phyloP scores from a whole-genome alignment of 2,113 vertebrate genomes.

The Garra rufa region DNA sequence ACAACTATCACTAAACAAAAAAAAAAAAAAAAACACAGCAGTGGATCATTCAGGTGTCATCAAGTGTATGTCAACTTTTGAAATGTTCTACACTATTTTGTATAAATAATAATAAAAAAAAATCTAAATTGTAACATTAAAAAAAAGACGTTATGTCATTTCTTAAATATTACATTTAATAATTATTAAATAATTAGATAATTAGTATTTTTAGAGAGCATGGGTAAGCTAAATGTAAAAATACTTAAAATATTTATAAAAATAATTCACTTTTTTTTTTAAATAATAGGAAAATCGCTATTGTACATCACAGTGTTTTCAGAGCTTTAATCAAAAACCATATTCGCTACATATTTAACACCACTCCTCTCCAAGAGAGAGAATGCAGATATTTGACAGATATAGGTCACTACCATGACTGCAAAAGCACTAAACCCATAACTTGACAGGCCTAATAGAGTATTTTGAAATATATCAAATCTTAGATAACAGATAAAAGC shows the following conservation, averaged over 20 bases:
- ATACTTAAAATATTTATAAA: neutral
- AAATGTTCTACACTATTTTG: no score
- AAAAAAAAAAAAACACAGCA: no score
- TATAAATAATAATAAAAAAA: no score
- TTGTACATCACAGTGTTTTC: neutral
- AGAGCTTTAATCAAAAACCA: neutral
- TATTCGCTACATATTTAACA: neutral
- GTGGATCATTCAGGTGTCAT: no score
- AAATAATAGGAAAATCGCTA: no score
- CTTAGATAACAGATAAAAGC: neutral
- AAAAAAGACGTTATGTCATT: neutral
- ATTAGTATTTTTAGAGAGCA: neutral
- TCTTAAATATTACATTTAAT: neutral
- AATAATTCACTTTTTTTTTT: no score
- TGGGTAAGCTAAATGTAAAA: neutral
- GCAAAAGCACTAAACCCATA: neutral
- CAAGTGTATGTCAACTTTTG: no score
- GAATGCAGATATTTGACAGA: conserved; percentile 3
- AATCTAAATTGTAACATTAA: no score
- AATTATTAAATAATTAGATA: neutral
- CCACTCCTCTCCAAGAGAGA: neutral
- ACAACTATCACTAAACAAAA: no score
- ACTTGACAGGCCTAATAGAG: neutral
- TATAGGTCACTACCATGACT: conserved; percentile 3
- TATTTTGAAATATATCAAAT: neutral